Conservation (phyloP, 2,888 invertebrate genomes). For the Torymus tubicola region DNA sequence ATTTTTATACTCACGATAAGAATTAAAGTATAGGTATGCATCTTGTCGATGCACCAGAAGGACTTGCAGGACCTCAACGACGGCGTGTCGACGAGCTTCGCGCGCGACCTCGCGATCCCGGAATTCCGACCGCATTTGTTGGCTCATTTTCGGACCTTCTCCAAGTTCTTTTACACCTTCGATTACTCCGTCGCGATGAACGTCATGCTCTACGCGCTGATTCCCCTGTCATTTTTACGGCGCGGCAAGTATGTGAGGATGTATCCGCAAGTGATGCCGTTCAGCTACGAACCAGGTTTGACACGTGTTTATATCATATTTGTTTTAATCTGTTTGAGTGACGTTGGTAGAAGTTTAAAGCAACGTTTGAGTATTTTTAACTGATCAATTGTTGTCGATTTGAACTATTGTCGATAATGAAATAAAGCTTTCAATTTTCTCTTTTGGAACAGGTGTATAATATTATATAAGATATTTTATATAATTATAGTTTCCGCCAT, state of each 20-base stretch:
- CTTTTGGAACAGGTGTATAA: too few species aligned
- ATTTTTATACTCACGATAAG: neutral
- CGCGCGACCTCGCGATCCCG: conserved; percentile 13
- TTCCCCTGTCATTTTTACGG: conserved; percentile 28
- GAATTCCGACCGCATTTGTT: conserved; percentile 36
- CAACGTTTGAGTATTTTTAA: neutral
- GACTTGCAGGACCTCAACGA: conserved; percentile 28
- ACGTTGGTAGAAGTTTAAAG: too few species aligned
- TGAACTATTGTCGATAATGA: too few species aligned
- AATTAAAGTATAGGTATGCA: conserved; percentile 26
- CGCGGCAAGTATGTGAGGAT: conserved; percentile 43
- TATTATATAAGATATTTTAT: too few species aligned
- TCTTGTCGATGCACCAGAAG: conserved; percentile 2
- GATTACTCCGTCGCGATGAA: conserved; percentile 19
- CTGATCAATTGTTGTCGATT: neutral
- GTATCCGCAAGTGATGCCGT: conserved; percentile 38
- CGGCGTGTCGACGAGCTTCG: conserved; percentile 27
- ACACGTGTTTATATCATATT: neutral
- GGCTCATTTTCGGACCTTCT: conserved; percentile 12
- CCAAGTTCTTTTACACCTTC: conserved; percentile 33
- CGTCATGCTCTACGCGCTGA: neutral
- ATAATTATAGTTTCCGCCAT: too few species aligned
- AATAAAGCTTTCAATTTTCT: too few species aligned
- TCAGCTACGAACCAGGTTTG: conserved; percentile 50
- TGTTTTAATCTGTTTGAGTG: neutral